Evolutionary conservation across 1,140 invertebrate genomes (phyloP).

Genomic region (Drepana arcuata): DNA sequence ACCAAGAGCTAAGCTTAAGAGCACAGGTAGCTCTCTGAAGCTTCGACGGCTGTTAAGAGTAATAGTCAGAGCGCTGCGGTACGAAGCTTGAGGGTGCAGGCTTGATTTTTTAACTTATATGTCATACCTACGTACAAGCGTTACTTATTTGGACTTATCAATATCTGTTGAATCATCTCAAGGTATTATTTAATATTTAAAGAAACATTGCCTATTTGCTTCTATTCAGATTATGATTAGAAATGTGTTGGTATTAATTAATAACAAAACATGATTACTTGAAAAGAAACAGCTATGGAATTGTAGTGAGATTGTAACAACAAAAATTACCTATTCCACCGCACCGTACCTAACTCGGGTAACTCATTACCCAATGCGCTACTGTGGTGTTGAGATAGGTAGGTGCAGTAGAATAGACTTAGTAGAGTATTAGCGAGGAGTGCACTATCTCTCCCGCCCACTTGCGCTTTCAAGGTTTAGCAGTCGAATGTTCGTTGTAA

Average conservation of each 20-base stretch:
- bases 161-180: not conserved
- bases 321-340: conserved; percentile 1
- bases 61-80: not conserved
- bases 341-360: conserved; percentile 3
- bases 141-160: not conserved
- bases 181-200: too few species aligned
- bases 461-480: conserved; percentile 1
- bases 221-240: too few species aligned
- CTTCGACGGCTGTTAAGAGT: not conserved
- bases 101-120: not conserved
- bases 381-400: conserved; percentile 14
- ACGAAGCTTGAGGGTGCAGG: not conserved
- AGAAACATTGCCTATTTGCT: too few species aligned
- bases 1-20: too few species aligned
- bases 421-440: conserved; percentile 21
- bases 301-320: not conserved
- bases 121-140: too few species aligned
- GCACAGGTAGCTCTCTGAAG: too few species aligned
- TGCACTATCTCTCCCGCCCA: conserved; percentile 18
- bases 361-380: conserved; percentile 9
- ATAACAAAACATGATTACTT: conserved; percentile 4
- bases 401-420: conserved; percentile 19
- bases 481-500: conserved; percentile 1
- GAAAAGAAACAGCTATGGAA: too few species aligned
- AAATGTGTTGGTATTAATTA: not conserved